Conservation (phyloP, 2,113 vertebrate genomes). For the Rostratula benghalensis region DNA sequence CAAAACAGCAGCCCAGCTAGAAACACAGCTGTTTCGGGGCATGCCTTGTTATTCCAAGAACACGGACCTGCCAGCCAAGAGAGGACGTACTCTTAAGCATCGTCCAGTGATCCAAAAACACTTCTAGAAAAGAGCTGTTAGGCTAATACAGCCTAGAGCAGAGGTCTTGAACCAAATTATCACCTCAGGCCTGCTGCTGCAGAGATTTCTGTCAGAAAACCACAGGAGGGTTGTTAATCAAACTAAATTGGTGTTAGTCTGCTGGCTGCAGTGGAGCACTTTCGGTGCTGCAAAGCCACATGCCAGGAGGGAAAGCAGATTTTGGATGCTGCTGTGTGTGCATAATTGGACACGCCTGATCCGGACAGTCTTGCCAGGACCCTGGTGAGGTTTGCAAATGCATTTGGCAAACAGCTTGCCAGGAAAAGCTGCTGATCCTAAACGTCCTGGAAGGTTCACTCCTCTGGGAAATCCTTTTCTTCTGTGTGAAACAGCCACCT, state of each 20-base stretch:
- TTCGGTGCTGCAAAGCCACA: fast-evolving
- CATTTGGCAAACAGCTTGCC: neutral
- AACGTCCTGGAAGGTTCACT: neutral
- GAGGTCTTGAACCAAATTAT: neutral
- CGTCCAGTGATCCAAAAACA: neutral
- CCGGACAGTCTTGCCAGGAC: fast-evolving
- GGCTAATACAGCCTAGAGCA: neutral
- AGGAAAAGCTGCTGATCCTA: neutral
- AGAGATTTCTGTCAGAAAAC: neutral
- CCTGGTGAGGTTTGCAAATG: neutral
- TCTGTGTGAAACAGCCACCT: fast-evolving
- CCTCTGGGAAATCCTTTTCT: neutral
- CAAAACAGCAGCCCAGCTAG: neutral
- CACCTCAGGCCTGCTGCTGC: neutral
- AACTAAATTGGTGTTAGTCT: neutral
- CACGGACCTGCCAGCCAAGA: neutral
- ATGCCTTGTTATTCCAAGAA: neutral
- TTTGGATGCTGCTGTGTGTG: neutral
- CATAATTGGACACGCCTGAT: neutral
- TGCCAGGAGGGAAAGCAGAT: neutral
- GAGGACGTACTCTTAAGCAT: neutral
- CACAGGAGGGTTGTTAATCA: neutral
- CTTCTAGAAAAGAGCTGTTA: neutral
- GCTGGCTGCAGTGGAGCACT: neutral
- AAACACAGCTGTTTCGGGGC: neutral